Percentiles rank a stretch among this genome's conserved stretches.
Conservation (phyloP, 2,797 vertebrate genomes). For the Ambastaia sidthimunki region DNA sequence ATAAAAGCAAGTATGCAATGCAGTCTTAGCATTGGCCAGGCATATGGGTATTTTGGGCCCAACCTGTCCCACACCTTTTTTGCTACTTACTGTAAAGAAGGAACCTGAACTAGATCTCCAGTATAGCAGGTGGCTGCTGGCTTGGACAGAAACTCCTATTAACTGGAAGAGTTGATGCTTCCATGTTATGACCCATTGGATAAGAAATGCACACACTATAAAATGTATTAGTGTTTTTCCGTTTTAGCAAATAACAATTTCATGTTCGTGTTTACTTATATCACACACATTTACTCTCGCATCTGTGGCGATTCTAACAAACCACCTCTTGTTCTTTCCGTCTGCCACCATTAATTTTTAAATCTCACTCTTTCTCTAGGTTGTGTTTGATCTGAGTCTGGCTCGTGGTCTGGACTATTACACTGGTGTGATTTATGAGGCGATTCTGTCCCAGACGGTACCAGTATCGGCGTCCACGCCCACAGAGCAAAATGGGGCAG, state of each 20-base stretch:
- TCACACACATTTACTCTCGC: not conserved
- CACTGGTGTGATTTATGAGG: slow-evolving; percentile 95
- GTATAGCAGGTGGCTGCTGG: not conserved
- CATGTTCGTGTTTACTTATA: slow-evolving; percentile 15
- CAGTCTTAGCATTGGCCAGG: no score
- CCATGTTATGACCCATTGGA: slow-evolving; percentile 7
- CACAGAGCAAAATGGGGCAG: slow-evolving; percentile 67
- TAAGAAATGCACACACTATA: slow-evolving; percentile 9
- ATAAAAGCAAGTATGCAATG: no score
- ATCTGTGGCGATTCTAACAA: not conserved
- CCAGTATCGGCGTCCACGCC: slow-evolving; percentile 7
- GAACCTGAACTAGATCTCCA: not conserved
- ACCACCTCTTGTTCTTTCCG: slow-evolving; percentile 3
- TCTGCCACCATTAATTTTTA: slow-evolving; percentile 17
- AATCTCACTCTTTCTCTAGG: slow-evolving; percentile 61
- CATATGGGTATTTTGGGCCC: no score
- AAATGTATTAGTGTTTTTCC: slow-evolving; percentile 8
- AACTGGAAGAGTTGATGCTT: not conserved
- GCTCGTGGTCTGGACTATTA: slow-evolving; percentile 97
- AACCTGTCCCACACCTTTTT: not conserved
- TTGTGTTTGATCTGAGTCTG: slow-evolving; percentile 92
- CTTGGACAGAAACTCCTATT: not conserved
- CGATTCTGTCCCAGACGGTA: slow-evolving; percentile 77
- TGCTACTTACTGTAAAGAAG: no score
- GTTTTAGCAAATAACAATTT: slow-evolving; percentile 27